Base-by-base conservation (phyloP, 1,140 invertebrate genomes). In the Solenopsis invicta region DNA sequence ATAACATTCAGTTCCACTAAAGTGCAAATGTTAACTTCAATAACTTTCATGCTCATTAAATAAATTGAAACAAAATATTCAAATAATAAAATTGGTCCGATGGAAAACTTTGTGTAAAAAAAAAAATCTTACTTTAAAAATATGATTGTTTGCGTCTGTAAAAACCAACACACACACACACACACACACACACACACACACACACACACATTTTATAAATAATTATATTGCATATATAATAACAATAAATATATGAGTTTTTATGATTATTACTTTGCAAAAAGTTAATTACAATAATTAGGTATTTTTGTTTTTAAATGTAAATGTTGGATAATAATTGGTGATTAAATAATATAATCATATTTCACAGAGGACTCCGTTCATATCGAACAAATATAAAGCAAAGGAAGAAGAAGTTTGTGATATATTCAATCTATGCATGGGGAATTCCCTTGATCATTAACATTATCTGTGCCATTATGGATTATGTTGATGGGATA, bases 341-440 rank as follows among this genome's bases (percentile, higher is more conserved):
- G 16, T 64, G 62, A 13, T 3, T 54, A n/a, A 84, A 50, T 61
- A 84, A 50, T 61, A 34, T 74, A 34, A 62, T 21, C 4, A 2
- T 24, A 66, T 88, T 82, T 95, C 94, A 69, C 90, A 96, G 96
- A 69, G 95, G 94, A 29, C 94, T 95, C 56, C 94, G 95, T 5
- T 91, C 94, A 6, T 69, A 95, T 4, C 94, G 93, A 78, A 95
- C 95, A 18, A 94, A 92, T 21, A 81, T 92, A 5, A 94, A 93
- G 24, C 94, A 94, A 5, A 95, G 96, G 71, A 87, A 89, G 18
- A 96, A 96, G 87, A 96, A 97, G 34, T 97, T 97, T 89, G 91
- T 96, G 0, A 89, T 96, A 76, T 98, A 98, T 91, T 97, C 96
- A 0, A 92, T 96, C 0, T 98, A 98, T 90, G 97, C 97, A 1